Base-by-base conservation (phyloP, 2,797 vertebrate species). In the Ataeniobius toweri region DNA sequence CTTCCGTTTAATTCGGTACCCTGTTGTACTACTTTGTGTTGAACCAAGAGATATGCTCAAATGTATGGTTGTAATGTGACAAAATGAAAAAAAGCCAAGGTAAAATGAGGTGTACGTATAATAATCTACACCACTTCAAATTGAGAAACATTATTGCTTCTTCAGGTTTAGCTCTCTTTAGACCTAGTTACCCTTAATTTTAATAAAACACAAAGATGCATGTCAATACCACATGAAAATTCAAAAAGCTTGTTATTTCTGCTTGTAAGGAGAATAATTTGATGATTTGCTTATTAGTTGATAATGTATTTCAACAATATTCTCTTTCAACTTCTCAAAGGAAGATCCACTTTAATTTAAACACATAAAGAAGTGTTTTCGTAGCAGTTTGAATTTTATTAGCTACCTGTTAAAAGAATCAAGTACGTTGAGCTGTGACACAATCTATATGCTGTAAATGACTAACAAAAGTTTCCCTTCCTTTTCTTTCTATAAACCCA, bases 401-500 rank as follows among this genome's bases (percentile, higher is more conserved):
- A 28, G 44, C 13, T 70, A 70, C 9, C 41, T 22, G 36, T 28
- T 59, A 20, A 59, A 74, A 22, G 2, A 48, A 22, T 48, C 3
- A 26, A 10, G 20, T 50, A 51, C 2, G 26, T 9, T 22, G 7
- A 41, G 20, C 39, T 9, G 16, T 36, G 20, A 55, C 67, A 41
- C 26, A 24, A 63, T n/a, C 22, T 6, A 56, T 1, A 3, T 61
- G 9, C 36, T 31, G 73, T 28, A 28, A 6, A 12, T 55, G 10
- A 78, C 83, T 89, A 75, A 88, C 75, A 50, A 50, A 2, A 26
- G 12, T 6, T 46, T 69, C 1, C 12, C 1, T 68, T 65, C 5
- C 36, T 87, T 58, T 87, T 83, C n/a, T 79, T 59, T 39, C 80
- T 58, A 16, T 5, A 71, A 26, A 50, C 24, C 61, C 79, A 99